Percentiles rank a stretch among this genome's conserved stretches.
These are phyloP conservation scores for Pangasius djambal DNA, from an alignment of 2,797 vertebrate species.

Conservation along the genomic window DNA sequence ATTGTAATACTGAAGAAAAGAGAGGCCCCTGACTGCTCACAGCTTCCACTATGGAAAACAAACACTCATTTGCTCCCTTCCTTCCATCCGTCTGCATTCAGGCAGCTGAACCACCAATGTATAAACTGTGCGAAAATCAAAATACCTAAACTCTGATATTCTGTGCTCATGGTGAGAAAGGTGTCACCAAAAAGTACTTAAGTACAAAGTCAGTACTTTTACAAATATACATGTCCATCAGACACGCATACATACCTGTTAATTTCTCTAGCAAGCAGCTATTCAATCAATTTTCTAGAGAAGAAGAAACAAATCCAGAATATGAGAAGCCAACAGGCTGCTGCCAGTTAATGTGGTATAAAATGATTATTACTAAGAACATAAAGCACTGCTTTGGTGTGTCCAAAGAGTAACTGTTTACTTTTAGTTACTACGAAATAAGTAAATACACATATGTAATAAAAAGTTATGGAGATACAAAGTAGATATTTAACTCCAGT, in stretches of 20 bases:
- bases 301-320: background rate
- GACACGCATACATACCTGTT: background rate
- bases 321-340: background rate
- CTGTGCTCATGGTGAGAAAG: background rate
- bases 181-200: background rate
- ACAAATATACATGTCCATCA: background rate
- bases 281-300: background rate
- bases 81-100: conserved; percentile 41
- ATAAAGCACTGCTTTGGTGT: background rate
- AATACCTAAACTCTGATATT: conserved; percentile 21
- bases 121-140: conserved; percentile 55
- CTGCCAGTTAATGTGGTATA: background rate
- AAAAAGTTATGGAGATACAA: background rate
- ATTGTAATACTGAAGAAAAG: conserved; percentile 45
- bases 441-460: background rate
- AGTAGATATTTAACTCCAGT: background rate
- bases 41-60: conserved; percentile 58
- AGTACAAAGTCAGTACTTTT: background rate
- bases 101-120: conserved; percentile 36
- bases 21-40: conserved; percentile 39
- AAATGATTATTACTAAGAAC: background rate
- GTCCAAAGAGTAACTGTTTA: background rate
- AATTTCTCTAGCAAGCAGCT: background rate
- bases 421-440: background rate
- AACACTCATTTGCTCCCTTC: conserved; percentile 54